phyloP scores from a whole-genome alignment of 1,140 invertebrate genomes.

The Ceratitis capitata region DNA sequence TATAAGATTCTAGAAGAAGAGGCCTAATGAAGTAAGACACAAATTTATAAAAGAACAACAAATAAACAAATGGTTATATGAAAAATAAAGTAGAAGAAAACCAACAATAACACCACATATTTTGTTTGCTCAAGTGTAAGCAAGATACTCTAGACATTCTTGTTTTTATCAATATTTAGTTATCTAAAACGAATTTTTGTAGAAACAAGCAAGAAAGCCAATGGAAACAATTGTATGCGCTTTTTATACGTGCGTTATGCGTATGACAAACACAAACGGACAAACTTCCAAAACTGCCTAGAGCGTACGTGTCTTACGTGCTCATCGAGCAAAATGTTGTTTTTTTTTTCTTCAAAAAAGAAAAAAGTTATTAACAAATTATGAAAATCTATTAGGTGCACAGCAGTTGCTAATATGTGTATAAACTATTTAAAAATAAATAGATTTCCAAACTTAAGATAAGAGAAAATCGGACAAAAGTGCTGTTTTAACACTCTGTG shows the following conservation, averaged over 20 bases:
- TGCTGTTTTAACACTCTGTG: not conserved
- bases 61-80: not conserved
- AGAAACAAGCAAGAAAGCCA: not conserved
- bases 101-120: not conserved
- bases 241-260: not conserved
- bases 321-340: not conserved
- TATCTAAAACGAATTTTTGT: not conserved
- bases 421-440: not conserved
- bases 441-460: not conserved
- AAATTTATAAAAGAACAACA: not conserved
- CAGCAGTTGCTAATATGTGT: not conserved
- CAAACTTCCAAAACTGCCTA: not conserved
- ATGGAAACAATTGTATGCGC: not conserved
- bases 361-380: not conserved
- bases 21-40: not conserved
- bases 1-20: not conserved
- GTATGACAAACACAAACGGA: not conserved
- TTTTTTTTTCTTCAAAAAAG: not conserved
- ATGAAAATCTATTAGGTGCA: not conserved
- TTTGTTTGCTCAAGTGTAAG: not conserved
- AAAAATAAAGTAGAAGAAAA: not conserved
- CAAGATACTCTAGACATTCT: not conserved
- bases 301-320: not conserved
- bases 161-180: not conserved
- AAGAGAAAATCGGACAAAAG: not conserved